Evolutionary conservation across 1,140 invertebrate species (phyloP).

Genomic region (Megalonaias nervosa): DNA sequence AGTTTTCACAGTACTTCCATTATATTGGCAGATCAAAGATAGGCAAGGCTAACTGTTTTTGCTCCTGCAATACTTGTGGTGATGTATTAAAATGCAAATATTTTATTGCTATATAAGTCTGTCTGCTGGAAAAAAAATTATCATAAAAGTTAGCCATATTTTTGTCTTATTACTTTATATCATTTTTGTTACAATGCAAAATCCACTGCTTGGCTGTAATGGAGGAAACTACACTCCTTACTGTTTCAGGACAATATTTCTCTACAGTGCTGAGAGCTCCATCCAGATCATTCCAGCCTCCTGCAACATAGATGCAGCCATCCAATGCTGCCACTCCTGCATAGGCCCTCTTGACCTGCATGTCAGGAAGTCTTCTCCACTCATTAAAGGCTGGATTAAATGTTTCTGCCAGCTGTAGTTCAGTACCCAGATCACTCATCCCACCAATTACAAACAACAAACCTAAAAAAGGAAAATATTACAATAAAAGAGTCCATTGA

Average conservation of each 20-base stretch:
- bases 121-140: too few relatives aligned
- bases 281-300: constrained; percentile 86
- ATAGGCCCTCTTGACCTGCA: constrained; percentile 86
- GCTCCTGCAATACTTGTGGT: too few relatives aligned
- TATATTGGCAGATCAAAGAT: too few relatives aligned
- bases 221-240: constrained; percentile 64
- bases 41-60: too few relatives aligned
- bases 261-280: constrained; percentile 86
- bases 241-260: constrained; percentile 89
- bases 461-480: constrained; percentile 72
- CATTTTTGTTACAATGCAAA: too few relatives aligned
- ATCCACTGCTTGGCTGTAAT: not conserved
- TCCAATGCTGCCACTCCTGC: constrained; percentile 89
- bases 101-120: too few relatives aligned
- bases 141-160: too few relatives aligned
- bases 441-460: constrained; percentile 93
- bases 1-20: too few relatives aligned
- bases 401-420: constrained; percentile 83
- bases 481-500: too few relatives aligned
- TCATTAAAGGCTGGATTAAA: constrained; percentile 86
- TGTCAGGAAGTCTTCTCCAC: constrained; percentile 82
- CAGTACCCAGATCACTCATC: constrained; percentile 83
- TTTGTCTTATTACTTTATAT: too few relatives aligned
- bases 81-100: too few relatives aligned
- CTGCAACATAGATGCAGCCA: constrained; percentile 85